These are phyloP conservation scores for Taurulus bubalis DNA, from an alignment of 2,113 vertebrate genomes.

Conservation along the genomic window DNA sequence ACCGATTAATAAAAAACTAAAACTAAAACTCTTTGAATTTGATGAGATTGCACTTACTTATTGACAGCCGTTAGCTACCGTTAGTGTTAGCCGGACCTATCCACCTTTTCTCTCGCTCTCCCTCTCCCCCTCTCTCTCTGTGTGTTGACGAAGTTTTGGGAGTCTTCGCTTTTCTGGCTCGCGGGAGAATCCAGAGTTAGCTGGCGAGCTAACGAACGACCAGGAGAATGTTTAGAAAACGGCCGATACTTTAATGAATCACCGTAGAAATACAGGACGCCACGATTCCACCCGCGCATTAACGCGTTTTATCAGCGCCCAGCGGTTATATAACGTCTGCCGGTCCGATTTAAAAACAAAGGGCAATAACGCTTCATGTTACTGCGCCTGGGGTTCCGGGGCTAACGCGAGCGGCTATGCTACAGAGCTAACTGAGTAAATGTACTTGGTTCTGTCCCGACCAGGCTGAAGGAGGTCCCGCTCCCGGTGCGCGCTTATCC, in stretches of 20 bases:
- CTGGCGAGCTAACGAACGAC: constrained; percentile 64
- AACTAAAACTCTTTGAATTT: neutral
- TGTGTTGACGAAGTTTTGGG: constrained; percentile 76
- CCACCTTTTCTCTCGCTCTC: constrained; percentile 47
- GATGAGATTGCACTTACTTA: constrained; percentile 14
- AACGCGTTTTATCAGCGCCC: constrained; percentile 9
- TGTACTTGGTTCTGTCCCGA: constrained; percentile 81
- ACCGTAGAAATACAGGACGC: constrained; percentile 10
- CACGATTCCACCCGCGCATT: constrained; percentile 15
- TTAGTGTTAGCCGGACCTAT: constrained; percentile 46
- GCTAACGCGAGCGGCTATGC: constrained; percentile 52
- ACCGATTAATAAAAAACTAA: neutral
- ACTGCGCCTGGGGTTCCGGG: constrained; percentile 77
- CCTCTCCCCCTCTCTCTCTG: constrained; percentile 22
- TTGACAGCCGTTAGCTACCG: constrained; percentile 23
- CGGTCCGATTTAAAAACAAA: constrained; percentile 83
- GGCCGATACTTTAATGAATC: constrained; percentile 29
- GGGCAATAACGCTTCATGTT: constrained; percentile 82
- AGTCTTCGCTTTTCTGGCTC: constrained; percentile 70
- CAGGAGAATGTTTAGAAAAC: constrained; percentile 68
- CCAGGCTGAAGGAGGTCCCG: constrained; percentile 73
- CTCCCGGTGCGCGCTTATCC: constrained; percentile 62
- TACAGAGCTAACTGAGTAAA: constrained; percentile 74
- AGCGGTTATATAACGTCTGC: constrained; percentile 55
- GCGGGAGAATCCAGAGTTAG: constrained; percentile 81